Conservation (phyloP, 2,888 invertebrate species). For the Anorthoa munda region DNA sequence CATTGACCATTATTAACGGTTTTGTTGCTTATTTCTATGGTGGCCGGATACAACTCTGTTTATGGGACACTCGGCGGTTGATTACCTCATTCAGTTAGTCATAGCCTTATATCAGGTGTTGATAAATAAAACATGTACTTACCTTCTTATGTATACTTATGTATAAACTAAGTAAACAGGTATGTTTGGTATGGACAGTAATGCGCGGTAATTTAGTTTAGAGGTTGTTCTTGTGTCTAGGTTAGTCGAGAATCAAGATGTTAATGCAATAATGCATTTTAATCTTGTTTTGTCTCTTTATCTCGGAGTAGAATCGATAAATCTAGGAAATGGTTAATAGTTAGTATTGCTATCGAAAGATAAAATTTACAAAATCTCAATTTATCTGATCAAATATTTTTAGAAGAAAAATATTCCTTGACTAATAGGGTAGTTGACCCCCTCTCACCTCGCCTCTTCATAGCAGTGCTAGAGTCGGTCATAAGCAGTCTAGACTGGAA, state of each 20-base stretch:
- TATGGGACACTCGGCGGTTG: constrained; percentile 53
- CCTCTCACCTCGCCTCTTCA: no score
- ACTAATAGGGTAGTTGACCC: no score
- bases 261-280: not conserved
- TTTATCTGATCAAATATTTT: not conserved
- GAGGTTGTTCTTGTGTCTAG: constrained; percentile 13
- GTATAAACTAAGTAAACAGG: constrained; percentile 15
- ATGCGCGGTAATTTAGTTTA: constrained; percentile 39
- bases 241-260: constrained; percentile 6
- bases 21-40: constrained; percentile 60
- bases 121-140: constrained; percentile 45
- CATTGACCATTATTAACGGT: constrained; percentile 70
- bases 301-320: not conserved
- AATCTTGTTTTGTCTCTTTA: not conserved
- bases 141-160: not conserved
- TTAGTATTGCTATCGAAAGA: not conserved
- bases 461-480: no score
- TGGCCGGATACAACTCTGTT: constrained; percentile 58
- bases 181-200: constrained; percentile 25
- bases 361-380: not conserved
- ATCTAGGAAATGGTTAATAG: not conserved
- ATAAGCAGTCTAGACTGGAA: no score
- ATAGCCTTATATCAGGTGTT: constrained; percentile 28
- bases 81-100: constrained; percentile 57
- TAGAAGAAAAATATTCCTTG: not conserved